Evolutionary conservation across 2,797 vertebrate species (phyloP).

Genomic region (Prunella strophiata): DNA sequence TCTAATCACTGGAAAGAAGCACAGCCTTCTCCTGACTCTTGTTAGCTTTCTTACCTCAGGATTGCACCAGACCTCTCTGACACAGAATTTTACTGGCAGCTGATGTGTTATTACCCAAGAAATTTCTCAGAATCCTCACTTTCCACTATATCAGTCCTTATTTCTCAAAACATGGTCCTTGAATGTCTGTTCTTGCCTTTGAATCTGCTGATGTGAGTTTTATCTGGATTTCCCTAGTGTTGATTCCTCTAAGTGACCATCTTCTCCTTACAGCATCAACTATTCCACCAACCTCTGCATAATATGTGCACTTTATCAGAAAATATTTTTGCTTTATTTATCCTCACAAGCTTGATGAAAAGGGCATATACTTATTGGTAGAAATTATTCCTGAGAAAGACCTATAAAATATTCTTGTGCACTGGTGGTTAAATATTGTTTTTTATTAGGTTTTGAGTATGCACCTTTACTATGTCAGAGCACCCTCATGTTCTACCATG

Average conservation of each 20-base stretch:
- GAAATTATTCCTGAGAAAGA: background rate
- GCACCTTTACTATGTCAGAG: background rate
- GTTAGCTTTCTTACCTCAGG: background rate
- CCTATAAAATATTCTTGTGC: background rate
- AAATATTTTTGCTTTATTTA: background rate
- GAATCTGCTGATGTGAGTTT: background rate
- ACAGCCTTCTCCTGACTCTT: background rate
- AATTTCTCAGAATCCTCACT: background rate
- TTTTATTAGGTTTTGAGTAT: background rate
- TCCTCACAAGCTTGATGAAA: background rate
- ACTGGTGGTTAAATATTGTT: background rate
- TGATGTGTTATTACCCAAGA: background rate
- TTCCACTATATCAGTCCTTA: rapidly evolving
- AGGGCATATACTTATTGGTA: background rate
- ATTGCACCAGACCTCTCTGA: background rate
- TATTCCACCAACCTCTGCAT: background rate
- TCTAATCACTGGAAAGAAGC: background rate
- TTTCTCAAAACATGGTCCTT: background rate
- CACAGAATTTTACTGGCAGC: background rate
- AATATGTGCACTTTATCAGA: background rate
- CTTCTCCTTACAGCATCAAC: background rate
- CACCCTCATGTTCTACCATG: background rate
- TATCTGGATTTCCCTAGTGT: background rate
- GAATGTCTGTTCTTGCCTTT: background rate
- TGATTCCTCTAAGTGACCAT: background rate